Percentiles rank a stretch among this genome's conserved stretches.
phyloP scores from a whole-genome alignment of 2,888 invertebrate genomes.

The Oithona nana region DNA sequence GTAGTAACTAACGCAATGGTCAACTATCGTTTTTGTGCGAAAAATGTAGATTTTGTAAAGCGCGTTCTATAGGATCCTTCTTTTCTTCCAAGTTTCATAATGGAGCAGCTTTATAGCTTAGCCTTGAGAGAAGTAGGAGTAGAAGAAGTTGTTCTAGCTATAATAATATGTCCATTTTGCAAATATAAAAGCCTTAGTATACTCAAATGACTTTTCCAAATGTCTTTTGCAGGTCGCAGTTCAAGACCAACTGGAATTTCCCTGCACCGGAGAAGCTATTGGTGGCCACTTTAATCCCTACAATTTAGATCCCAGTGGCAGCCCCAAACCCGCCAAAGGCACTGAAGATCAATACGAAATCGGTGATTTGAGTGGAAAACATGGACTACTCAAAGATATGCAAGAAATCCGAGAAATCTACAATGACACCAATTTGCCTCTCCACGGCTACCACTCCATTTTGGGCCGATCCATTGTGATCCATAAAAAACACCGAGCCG shows the following conservation, averaged over 20 bases:
- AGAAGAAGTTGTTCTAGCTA: too few relatives aligned
- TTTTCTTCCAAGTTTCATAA: too few relatives aligned
- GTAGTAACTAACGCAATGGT: too few relatives aligned
- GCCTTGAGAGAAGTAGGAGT: too few relatives aligned
- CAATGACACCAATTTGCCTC: constrained; percentile 59
- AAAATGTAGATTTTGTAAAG: too few relatives aligned
- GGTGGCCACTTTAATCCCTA: constrained; percentile 75
- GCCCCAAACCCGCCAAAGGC: constrained; percentile 43
- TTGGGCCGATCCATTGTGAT: constrained; percentile 69
- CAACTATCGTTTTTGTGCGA: too few relatives aligned
- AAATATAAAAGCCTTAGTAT: too few relatives aligned
- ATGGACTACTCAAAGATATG: constrained; percentile 49
- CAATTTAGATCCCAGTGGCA: constrained; percentile 41
- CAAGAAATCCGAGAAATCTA: constrained; percentile 34
- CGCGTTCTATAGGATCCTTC: too few relatives aligned
- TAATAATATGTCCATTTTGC: too few relatives aligned
- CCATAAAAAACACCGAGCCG: constrained; percentile 41
- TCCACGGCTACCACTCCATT: constrained; percentile 61
- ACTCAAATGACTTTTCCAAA: too few relatives aligned
- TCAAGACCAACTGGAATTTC: constrained; percentile 61
- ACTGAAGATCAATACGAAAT: constrained; percentile 68
- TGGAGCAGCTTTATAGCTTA: too few relatives aligned
- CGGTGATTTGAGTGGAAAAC: constrained; percentile 38
- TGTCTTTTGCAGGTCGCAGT: constrained; percentile 41
- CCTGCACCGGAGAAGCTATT: constrained; percentile 60